phyloP scores from a whole-genome alignment of 2,113 vertebrate species.

The Microtus ochrogaster region DNA sequence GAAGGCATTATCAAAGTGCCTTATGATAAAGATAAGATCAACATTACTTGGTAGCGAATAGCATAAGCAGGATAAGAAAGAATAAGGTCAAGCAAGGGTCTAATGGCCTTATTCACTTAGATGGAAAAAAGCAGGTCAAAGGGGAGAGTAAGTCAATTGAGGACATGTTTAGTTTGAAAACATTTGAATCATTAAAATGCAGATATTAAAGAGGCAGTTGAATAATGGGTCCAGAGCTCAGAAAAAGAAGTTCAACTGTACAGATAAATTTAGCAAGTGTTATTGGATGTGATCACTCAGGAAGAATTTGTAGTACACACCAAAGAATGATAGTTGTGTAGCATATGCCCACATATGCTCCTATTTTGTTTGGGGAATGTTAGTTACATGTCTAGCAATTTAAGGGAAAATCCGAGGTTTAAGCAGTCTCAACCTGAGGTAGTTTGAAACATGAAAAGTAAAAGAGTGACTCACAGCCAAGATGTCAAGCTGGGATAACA shows the following conservation, averaged over 20 bases:
- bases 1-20: background rate
- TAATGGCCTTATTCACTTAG: slow-evolving; percentile 32
- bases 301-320: background rate
- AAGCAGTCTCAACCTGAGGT: background rate
- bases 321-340: slow-evolving; percentile 10
- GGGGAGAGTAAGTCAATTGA: slow-evolving; percentile 14
- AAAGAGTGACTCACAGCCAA: background rate
- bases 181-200: background rate
- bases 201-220: slow-evolving; percentile 9
- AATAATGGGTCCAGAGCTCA: slow-evolving; percentile 32
- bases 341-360: background rate
- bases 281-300: background rate
- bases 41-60: slow-evolving; percentile 4
- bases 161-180: slow-evolving; percentile 23
- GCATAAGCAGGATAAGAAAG: background rate
- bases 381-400: slow-evolving; percentile 12
- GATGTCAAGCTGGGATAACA: background rate
- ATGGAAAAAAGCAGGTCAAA: background rate
- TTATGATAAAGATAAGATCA: slow-evolving; percentile 47
- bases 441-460: background rate
- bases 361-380: background rate
- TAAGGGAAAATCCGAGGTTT: slow-evolving; percentile 3
- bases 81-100: slow-evolving; percentile 9
- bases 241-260: slow-evolving; percentile 33
- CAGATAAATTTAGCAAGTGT: slow-evolving; percentile 27